Percentiles rank a stretch among this genome's conserved stretches.
Conservation (phyloP, 2,888 invertebrate genomes). For the Drosophila basisetae region DNA sequence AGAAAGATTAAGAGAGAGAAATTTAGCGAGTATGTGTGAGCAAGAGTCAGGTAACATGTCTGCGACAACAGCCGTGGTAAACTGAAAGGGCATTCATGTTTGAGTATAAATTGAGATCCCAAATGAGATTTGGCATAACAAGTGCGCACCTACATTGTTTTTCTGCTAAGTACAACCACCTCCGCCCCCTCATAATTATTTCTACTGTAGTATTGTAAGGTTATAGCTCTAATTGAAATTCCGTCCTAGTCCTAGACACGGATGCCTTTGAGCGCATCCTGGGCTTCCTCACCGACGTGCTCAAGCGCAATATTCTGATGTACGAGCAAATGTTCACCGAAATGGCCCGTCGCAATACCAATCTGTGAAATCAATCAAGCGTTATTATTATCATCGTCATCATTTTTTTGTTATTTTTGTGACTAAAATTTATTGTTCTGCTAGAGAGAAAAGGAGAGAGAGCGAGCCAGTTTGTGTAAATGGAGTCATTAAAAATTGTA, state of each 20-base stretch:
- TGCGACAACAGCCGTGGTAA: neutral
- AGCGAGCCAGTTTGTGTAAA: neutral
- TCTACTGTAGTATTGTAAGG: constrained; percentile 2
- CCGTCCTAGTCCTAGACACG: constrained; percentile 93
- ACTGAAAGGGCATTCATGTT: neutral
- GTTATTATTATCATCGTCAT: neutral
- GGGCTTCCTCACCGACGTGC: constrained; percentile 98
- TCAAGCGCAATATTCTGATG: constrained; percentile 98
- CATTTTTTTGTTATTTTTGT: constrained; percentile 8
- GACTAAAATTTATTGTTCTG: constrained; percentile 42
- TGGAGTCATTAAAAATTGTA: constrained; percentile 32
- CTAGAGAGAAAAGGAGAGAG: neutral
- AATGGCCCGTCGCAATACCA: constrained; percentile 74
- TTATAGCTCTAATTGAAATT: constrained; percentile 29
- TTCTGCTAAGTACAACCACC: neutral
- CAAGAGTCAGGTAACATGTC: neutral
- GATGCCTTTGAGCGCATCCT: constrained; percentile 98
- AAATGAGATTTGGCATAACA: neutral
- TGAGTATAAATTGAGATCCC: neutral
- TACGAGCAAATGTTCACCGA: constrained; percentile 88
- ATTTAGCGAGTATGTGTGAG: neutral
- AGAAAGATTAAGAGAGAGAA: neutral
- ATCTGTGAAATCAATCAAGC: constrained; percentile 47
- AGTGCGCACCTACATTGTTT: neutral
- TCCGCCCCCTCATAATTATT: neutral